phyloP scores from a whole-genome alignment of 2,113 vertebrate genomes.

The Fukomys damarensis region DNA sequence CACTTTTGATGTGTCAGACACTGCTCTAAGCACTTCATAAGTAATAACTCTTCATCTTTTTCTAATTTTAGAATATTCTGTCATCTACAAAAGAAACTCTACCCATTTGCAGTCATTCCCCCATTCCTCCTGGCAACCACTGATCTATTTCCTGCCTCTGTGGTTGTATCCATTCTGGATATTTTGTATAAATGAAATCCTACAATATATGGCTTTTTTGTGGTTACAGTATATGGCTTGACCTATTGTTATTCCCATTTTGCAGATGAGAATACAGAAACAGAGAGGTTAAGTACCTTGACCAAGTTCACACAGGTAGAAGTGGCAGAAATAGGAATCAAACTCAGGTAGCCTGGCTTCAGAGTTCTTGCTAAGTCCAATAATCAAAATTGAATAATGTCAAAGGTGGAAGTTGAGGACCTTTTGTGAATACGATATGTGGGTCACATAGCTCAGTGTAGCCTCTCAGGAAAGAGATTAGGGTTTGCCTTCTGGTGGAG shows the following conservation, averaged over 20 bases:
- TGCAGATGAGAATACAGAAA: not conserved
- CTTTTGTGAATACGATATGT: not conserved
- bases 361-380: not conserved
- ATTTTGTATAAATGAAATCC: constrained; percentile 1
- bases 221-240: not conserved
- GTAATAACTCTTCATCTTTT: constrained; percentile 27
- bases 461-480: not conserved
- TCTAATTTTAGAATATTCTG: constrained; percentile 58
- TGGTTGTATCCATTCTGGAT: not conserved
- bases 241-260: not conserved
- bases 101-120: not conserved
- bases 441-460: not conserved
- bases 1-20: constrained; percentile 14
- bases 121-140: not conserved
- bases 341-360: not conserved
- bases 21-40: constrained; percentile 30
- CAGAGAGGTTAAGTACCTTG: not conserved
- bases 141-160: not conserved
- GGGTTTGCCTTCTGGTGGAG: not conserved
- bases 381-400: not conserved
- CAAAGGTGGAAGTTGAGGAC: not conserved
- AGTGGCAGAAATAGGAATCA: not conserved
- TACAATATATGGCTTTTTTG: not conserved
- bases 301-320: not conserved
- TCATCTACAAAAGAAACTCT: constrained; percentile 39